These are phyloP conservation scores for Fratercula arctica DNA, from an alignment of 2,797 vertebrate species.

Conservation along the genomic window DNA sequence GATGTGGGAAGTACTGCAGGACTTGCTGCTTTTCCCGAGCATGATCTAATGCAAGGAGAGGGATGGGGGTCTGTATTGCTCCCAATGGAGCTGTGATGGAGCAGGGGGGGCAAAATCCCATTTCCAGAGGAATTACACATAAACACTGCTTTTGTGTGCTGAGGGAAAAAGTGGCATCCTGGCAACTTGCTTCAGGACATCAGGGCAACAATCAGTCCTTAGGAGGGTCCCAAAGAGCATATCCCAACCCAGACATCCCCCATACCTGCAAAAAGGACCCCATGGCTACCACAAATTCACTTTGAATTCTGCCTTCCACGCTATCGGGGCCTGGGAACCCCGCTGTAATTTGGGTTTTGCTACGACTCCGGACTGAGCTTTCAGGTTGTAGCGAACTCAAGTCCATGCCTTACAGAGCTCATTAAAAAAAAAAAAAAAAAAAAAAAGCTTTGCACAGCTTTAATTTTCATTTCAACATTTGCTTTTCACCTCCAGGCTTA, in stretches of 20 bases:
- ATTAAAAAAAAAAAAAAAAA: neutral
- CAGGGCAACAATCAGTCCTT: neutral
- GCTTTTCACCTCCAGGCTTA: slow-evolving; percentile 47
- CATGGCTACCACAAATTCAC: neutral
- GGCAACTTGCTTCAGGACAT: neutral
- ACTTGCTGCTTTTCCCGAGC: neutral
- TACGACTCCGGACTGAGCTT: neutral
- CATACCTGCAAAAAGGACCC: neutral
- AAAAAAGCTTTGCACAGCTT: neutral
- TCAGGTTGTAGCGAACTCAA: neutral
- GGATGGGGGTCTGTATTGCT: neutral
- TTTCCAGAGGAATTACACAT: neutral
- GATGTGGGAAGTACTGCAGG: slow-evolving; percentile 3
- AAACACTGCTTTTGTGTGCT: neutral
- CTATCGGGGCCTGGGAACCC: neutral
- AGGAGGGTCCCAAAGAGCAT: neutral
- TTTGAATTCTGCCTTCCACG: neutral
- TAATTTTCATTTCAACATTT: slow-evolving; percentile 47
- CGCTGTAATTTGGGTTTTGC: neutral
- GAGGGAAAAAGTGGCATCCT: neutral
- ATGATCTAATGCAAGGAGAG: neutral
- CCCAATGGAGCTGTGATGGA: neutral
- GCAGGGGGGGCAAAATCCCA: neutral
- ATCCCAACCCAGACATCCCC: neutral
- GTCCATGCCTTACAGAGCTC: neutral